Evolutionary conservation across 2,888 invertebrate species (phyloP).

Genomic region (Phytoseiulus persimilis): DNA sequence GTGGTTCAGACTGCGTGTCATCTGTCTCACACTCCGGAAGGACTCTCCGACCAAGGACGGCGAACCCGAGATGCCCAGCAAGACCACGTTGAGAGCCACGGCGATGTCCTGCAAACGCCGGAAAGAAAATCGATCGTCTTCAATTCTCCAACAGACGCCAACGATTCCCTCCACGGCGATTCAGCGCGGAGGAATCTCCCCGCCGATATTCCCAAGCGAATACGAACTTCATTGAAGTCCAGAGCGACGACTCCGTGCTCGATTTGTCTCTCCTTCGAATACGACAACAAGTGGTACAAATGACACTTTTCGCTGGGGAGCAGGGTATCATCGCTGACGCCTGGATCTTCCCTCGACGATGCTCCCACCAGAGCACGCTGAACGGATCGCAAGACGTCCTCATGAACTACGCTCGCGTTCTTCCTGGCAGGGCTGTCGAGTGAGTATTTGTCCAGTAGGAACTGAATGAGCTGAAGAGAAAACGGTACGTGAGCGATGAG

Average conservation of each 20-base stretch:
- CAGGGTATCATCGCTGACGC: neutral
- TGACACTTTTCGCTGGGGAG: slow-evolving; percentile 19
- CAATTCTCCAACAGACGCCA: neutral
- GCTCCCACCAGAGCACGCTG: slow-evolving; percentile 18
- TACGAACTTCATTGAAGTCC: slow-evolving; percentile 25
- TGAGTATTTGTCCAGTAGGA: slow-evolving; percentile 7
- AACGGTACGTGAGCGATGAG: neutral
- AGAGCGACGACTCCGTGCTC: slow-evolving; percentile 25
- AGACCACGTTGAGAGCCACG: neutral
- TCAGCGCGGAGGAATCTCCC: too few species aligned
- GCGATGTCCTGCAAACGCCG: slow-evolving; percentile 33
- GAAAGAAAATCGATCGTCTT: too few species aligned
- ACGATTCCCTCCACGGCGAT: too few species aligned
- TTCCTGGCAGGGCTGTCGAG: neutral
- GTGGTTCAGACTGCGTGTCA: slow-evolving; percentile 17
- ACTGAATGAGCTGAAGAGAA: neutral
- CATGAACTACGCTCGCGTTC: neutral
- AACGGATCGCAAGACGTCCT: neutral
- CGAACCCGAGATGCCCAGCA: neutral
- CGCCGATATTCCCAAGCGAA: too few species aligned
- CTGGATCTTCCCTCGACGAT: neutral
- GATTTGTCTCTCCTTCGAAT: slow-evolving; percentile 5
- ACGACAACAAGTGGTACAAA: slow-evolving; percentile 1
- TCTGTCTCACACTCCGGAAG: slow-evolving; percentile 16
- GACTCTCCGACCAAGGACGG: neutral